Base-by-base conservation (phyloP, 2,888 invertebrate genomes). In the Cryptophagus acutangulus region DNA sequence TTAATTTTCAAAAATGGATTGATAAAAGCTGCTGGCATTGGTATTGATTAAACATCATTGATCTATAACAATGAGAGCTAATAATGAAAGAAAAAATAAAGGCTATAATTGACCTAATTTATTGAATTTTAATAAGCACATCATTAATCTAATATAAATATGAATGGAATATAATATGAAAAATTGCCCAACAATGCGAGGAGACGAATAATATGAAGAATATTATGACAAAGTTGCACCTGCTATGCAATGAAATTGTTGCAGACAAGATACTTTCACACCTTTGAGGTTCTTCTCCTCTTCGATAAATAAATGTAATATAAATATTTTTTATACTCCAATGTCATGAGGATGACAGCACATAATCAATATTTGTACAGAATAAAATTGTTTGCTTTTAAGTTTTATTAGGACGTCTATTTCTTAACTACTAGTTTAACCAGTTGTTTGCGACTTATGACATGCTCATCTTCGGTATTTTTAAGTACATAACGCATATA, bases 371-470 rank as follows among this genome's bases (percentile, higher is more conserved):
- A 50, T 52, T 50, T 48, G 46, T 43, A 42, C 41, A 48, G 40
- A 46, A 46, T 40, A 45, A 42, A 48, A 48, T 43, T 49, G 49
- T 53, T 51, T 53, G 46, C 45, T 41, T 48, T 49, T 37, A 39
- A 40, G 36, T 48, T 49, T 48, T 51, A 43, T 44, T 43, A 36
- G 46, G 46, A 52, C 45, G 45, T 43, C 45, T 43, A 45, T 49
- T 48, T 47, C 46, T 40, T 40, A 46, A 48, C 49, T 45, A 46
- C 44, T 38, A 42, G 46, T 48, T 39, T 46, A 46, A 43, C 48
- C 31, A 47, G 48, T 47, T 51, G 43, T 43, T 48, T 45, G 45
- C 39, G 38, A 45, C 39, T 34, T 45, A 41, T 43, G 37, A 46
- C 46, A 44, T 42, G 39, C 40, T 44, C 41, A 43, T 47, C 43